phyloP scores from a whole-genome alignment of 2,113 vertebrate species.

The Channa argus region DNA sequence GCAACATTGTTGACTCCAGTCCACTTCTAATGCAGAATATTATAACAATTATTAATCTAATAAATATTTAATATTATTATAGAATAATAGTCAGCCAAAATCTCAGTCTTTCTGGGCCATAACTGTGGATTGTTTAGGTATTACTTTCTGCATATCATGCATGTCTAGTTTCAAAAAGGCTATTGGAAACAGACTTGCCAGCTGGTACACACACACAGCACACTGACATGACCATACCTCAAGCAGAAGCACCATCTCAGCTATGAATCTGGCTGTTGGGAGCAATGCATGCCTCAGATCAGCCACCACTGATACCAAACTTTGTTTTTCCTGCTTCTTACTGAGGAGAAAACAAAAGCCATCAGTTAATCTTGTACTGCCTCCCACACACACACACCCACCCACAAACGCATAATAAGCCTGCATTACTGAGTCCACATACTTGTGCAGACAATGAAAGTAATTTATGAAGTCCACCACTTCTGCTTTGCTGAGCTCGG shows the following conservation, averaged over 20 bases:
- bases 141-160: too few relatives aligned
- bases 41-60: too few relatives aligned
- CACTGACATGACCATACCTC: constrained; percentile 68
- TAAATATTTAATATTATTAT: too few relatives aligned
- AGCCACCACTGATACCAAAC: constrained; percentile 76
- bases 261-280: constrained; percentile 53
- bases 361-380: background rate
- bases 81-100: too few relatives aligned
- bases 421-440: background rate
- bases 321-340: constrained; percentile 62
- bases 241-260: constrained; percentile 73
- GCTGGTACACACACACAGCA: too few relatives aligned
- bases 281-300: constrained; percentile 71
- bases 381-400: background rate
- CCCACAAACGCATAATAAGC: background rate
- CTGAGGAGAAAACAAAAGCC: constrained; percentile 36
- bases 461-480: constrained; percentile 81
- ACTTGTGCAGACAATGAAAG: constrained; percentile 77
- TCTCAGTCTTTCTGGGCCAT: too few relatives aligned
- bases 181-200: too few relatives aligned
- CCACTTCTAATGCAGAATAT: too few relatives aligned
- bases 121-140: too few relatives aligned
- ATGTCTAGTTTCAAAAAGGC: too few relatives aligned
- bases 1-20: too few relatives aligned
- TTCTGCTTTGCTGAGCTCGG: constrained; percentile 72